Percentiles rank a stretch among this genome's conserved stretches.
Conservation (phyloP, 2,888 invertebrate species). For the Brenthis ino region DNA sequence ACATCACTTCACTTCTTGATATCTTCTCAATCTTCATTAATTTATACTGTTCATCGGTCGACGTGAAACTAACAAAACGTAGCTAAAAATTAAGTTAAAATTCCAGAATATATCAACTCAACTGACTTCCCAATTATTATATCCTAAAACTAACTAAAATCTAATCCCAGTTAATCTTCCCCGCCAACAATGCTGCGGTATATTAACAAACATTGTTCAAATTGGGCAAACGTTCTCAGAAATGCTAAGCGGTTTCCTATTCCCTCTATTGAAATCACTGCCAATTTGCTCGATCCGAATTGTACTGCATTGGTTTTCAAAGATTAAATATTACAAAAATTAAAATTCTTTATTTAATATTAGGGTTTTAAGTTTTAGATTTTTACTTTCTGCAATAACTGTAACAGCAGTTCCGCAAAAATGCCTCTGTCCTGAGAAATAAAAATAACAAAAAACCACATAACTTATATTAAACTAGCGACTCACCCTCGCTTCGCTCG, state of each 20-base stretch:
- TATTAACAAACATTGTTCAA: slow-evolving; percentile 23
- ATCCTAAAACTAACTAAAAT: slow-evolving; percentile 3
- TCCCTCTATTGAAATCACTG: slow-evolving; percentile 19
- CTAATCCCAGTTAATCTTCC: slow-evolving; percentile 14
- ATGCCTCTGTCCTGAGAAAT: no score
- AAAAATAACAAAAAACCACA: no score
- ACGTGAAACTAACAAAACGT: background rate
- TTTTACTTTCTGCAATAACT: no score
- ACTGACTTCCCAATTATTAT: background rate
- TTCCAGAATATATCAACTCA: background rate
- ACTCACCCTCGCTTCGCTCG: no score
- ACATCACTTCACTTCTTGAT: no score
- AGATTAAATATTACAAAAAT: background rate
- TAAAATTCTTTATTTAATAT: no score
- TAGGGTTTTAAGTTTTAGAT: no score
- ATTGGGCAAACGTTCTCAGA: slow-evolving; percentile 20
- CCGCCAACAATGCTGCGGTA: slow-evolving; percentile 20
- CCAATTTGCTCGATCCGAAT: slow-evolving; percentile 15
- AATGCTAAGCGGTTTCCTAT: slow-evolving; percentile 25
- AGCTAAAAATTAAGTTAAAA: background rate
- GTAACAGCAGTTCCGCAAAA: no score
- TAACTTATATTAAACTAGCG: no score
- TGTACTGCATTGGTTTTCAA: slow-evolving; percentile 4
- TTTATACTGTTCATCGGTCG: no score
- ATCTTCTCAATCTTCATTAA: no score